Evolutionary conservation across 2,797 vertebrate species (phyloP), one percentile per base, ranked within the genome.

Genomic region (Brotula barbata): DNA sequence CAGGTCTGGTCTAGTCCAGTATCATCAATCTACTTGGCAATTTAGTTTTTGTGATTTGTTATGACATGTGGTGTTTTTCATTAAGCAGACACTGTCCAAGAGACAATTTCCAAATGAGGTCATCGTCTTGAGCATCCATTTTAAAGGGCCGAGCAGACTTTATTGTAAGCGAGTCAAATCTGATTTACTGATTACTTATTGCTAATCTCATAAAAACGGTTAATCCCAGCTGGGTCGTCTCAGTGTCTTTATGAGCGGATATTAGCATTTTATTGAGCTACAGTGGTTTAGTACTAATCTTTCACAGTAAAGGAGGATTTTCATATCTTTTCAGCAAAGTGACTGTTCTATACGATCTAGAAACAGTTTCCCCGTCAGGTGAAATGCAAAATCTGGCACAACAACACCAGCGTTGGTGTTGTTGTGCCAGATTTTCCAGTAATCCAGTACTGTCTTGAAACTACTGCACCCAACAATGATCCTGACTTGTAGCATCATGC

Each of bases 151-250:
- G 37, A n/a, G 46, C 49, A 54, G 58, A 58, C 65, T 33, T 69
- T 39, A 66, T 60, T 62, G 52, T 74, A 58, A 58, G 67, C 3
- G 55, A 70, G 53, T 71, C 61, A 46, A 60, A 25, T 19, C 64
- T 80, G 71, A 77, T 83, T 75, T 73, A 52, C 58, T 56, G 69
- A 81, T 84, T 80, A 75, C 53, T 37, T 60, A 25, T 33, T 60
- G 73, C 20, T 86, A 83, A 87, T 80, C 80, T 78, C 58, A 70
- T 87, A 72, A 88, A 36, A 77, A 64, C 61, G 57, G 77, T 52
- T 71, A 82, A 88, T 80, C 73, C 76, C 48, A 41, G 64, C 64
- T 77, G 81, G 68, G 17, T 45, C 1, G 12, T 76, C 54, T 61
- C 57, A 74, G 69, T 53, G 25, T 6, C 46, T 23, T 7, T 25